Base-by-base conservation (phyloP, 2,797 vertebrate genomes). In the Lutjanus argentimaculatus region DNA sequence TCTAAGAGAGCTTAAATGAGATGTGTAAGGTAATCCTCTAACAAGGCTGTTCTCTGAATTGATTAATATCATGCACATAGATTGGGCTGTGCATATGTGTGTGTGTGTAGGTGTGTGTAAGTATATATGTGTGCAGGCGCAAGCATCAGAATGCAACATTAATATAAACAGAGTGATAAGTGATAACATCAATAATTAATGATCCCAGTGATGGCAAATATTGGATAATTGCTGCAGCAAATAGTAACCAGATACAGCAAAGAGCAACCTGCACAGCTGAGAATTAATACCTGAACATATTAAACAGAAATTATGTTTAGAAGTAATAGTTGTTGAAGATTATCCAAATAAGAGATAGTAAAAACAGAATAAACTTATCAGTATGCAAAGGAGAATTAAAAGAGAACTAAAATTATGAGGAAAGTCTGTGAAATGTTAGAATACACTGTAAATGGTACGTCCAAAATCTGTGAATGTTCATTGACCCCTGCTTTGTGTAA, bases 21-120 rank as follows among this genome's bases (percentile, higher is more conserved):
- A 88, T 69, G 74, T 90, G 84, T 83, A 79, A 81, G 78, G 73
- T 92, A 93, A 93, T 90, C 88, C 76, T 86, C 80, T 75, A 83
- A 88, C 86, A 89, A 91, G 85, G 49, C 74, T 82, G 77, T 79
- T 87, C 82, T 78, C 68, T 13, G 17, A 72, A 88, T 87, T 83
- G 81, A 93, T 86, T 89, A 88, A 86, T 85, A 73, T 83, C 74
- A 77, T 76, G 48, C 21, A 36, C 52, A 75, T 83, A 78, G 64
- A 82, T 67, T 62, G 68, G 46, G 9, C 53, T 83, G 72, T 68
- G 62, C 16, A 12, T 64, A 52, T n/a, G n/a, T 82, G 52, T 80
- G 52, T 63, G 51, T 73, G 67, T 77, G 21, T 72, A 43, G 66
- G 56, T 66, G 61, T 66, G 65, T 63, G 69, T 70, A 56, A 58